These are phyloP conservation scores for Octonoba sinensis DNA, from an alignment of 2,888 invertebrate species.

Conservation along the genomic window DNA sequence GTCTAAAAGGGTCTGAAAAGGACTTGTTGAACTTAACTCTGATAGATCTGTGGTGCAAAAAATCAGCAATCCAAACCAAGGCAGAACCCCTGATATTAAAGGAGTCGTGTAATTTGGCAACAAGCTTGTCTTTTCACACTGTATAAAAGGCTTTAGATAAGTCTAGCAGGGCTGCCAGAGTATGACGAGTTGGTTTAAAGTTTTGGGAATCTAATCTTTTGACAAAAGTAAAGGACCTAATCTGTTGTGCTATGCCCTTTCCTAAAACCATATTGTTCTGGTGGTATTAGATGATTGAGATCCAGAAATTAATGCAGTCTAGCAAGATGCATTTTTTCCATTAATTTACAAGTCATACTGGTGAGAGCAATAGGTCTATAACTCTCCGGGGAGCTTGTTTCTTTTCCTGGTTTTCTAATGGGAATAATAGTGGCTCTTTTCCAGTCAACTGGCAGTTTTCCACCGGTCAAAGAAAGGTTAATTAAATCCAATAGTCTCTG, in stretches of 20 bases:
- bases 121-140: neutral
- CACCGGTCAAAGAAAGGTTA: neutral
- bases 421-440: slow-evolving; percentile 1
- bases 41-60: slow-evolving; percentile 8
- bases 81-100: neutral
- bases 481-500: neutral
- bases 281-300: too few relatives aligned
- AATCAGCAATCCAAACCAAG: slow-evolving; percentile 4
- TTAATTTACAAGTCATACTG: neutral
- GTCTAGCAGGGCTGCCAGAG: neutral
- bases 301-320: too few relatives aligned
- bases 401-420: neutral
- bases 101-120: neutral
- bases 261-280: too few relatives aligned
- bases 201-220: too few relatives aligned
- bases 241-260: too few relatives aligned
- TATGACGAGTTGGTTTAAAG: neutral
- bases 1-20: neutral
- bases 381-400: neutral
- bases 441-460: neutral
- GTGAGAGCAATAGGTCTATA: neutral
- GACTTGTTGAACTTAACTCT: slow-evolving; percentile 1
- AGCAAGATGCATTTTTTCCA: too few relatives aligned
- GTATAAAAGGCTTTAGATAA: too few relatives aligned
- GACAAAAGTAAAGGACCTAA: too few relatives aligned